Percentiles rank a stretch among this genome's conserved stretches.
phyloP scores from a whole-genome alignment of 2,113 vertebrate species.

The Pelmatolapia mariae region DNA sequence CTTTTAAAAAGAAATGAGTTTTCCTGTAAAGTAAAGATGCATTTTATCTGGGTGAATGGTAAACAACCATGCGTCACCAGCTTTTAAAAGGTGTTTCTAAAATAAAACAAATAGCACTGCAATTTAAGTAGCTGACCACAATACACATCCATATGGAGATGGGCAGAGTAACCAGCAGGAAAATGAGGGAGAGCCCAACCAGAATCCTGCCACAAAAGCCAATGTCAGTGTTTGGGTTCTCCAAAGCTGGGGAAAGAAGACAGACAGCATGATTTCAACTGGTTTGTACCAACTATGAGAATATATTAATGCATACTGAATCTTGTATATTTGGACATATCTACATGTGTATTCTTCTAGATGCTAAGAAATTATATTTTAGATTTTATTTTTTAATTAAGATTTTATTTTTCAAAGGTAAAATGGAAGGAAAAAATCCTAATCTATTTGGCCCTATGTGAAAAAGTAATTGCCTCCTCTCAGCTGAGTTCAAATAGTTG shows the following conservation, averaged over 20 bases:
- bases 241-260: slow-evolving; percentile 31
- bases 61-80: background rate
- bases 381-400: background rate
- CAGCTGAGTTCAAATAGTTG: background rate
- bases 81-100: background rate
- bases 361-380: background rate
- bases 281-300: background rate
- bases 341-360: background rate
- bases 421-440: background rate
- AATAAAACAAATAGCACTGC: background rate
- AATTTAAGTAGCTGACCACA: slow-evolving; percentile 62
- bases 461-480: background rate
- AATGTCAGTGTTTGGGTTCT: slow-evolving; percentile 47
- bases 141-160: slow-evolving; percentile 92
- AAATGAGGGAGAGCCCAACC: background rate
- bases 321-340: background rate
- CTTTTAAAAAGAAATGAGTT: background rate
- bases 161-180: slow-evolving; percentile 75
- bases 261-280: background rate
- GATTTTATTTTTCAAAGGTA: background rate
- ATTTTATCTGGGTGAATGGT: background rate
- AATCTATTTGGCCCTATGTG: background rate
- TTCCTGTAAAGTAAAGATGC: background rate
- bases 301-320: background rate
- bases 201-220: slow-evolving; percentile 84